A percentile compares a stretch with the other conserved stretches of the same genome.
Conservation (phyloP, 2,113 vertebrate genomes). For the Rhea pennata region DNA sequence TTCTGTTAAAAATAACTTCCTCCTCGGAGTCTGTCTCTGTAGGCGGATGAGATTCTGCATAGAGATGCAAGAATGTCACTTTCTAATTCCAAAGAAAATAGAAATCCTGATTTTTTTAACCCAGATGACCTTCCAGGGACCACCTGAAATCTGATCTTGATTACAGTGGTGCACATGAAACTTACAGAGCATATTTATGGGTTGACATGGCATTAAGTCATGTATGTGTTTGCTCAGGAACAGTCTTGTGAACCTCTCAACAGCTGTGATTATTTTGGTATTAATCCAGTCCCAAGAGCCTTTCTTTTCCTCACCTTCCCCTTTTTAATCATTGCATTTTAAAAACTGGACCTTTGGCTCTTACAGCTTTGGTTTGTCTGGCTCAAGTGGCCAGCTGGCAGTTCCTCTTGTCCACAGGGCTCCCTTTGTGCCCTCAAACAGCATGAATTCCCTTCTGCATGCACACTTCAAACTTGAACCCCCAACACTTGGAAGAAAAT, state of each 20-base stretch:
- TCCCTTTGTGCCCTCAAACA: neutral
- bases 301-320: neutral
- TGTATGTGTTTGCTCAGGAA: neutral
- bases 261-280: neutral
- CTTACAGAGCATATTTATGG: neutral
- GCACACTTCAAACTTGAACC: neutral
- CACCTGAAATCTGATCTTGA: neutral
- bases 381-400: neutral
- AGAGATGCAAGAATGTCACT: neutral
- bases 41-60: slow-evolving; percentile 7
- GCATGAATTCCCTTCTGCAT: neutral
- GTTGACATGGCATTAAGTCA: neutral
- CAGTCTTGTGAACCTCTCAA: neutral
- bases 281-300: neutral
- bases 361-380: neutral
- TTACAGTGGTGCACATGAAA: neutral
- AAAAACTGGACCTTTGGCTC: neutral
- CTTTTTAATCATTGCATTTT: neutral
- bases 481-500: neutral
- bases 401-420: neutral
- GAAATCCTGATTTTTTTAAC: neutral
- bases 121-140: neutral
- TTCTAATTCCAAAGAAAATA: neutral
- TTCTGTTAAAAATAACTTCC: slow-evolving; percentile 43
- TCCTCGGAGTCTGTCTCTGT: neutral